Percentiles rank a stretch among this genome's conserved stretches.
Conservation (phyloP, 2,113 vertebrate species). For the Forbesichthys papilliferus region DNA sequence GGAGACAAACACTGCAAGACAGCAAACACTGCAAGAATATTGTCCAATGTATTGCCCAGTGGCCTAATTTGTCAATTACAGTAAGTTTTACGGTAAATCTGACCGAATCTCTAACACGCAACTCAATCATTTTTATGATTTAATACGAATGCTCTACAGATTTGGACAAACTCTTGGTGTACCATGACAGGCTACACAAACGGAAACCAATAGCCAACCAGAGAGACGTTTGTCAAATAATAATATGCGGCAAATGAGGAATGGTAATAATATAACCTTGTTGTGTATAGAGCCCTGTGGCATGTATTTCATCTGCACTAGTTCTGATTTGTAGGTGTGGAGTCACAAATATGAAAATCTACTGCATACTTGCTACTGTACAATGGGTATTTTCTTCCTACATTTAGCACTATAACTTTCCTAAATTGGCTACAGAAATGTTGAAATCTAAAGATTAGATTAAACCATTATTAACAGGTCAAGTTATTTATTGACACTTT, state of each 20-base stretch:
- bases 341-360: too few species aligned
- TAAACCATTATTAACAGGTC: too few species aligned
- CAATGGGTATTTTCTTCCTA: too few species aligned
- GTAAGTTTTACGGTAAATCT: background rate
- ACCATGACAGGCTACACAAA: background rate
- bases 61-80: background rate
- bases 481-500: too few species aligned
- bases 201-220: background rate
- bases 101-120: background rate
- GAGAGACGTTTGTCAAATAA: background rate
- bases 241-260: conserved; percentile 1
- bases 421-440: too few species aligned
- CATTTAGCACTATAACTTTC: too few species aligned
- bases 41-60: background rate
- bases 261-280: background rate
- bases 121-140: background rate
- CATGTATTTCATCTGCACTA: background rate
- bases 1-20: background rate
- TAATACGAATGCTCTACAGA: background rate
- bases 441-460: too few species aligned
- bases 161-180: background rate
- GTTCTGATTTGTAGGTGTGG: background rate
- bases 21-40: background rate
- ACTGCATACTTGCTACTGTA: too few species aligned
- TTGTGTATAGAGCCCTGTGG: background rate